These are phyloP conservation scores for Branchellion lobata DNA, from an alignment of 2,888 invertebrate genomes.

Conservation along the genomic window DNA sequence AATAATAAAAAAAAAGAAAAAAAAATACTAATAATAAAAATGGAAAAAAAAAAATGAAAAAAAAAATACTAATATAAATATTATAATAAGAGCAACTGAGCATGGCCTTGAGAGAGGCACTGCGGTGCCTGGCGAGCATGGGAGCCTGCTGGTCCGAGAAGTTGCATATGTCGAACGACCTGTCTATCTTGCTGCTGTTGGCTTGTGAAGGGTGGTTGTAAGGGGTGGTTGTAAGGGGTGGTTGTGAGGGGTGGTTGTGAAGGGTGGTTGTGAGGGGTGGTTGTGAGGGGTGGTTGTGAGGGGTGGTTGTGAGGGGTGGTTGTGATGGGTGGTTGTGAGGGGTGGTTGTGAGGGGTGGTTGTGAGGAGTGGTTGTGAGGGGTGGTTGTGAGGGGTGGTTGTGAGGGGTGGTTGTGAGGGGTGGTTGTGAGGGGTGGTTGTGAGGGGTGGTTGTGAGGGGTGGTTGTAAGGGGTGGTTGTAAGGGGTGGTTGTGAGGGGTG, in stretches of 20 bases:
- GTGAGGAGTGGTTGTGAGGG: too few species aligned
- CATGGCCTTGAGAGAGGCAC: background rate
- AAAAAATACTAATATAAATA: background rate
- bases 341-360: background rate
- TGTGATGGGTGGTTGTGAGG: background rate
- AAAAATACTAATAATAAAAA: background rate
- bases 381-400: too few species aligned
- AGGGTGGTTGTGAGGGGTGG: background rate
- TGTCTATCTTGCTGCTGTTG: background rate
- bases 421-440: too few species aligned
- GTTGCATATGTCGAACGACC: background rate
- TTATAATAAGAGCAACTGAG: background rate
- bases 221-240: background rate
- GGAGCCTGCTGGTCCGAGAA: background rate
- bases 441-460: too few species aligned
- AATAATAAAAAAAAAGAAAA: background rate
- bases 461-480: too few species aligned
- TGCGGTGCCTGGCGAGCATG: conserved; percentile 1
- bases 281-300: background rate
- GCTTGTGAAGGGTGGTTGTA: background rate
- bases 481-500: too few species aligned
- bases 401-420: too few species aligned
- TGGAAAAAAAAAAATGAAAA: background rate
- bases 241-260: background rate
- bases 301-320: background rate